Conservation (phyloP, 2,797 vertebrate genomes). For the Oreochromis mossambicus region DNA sequence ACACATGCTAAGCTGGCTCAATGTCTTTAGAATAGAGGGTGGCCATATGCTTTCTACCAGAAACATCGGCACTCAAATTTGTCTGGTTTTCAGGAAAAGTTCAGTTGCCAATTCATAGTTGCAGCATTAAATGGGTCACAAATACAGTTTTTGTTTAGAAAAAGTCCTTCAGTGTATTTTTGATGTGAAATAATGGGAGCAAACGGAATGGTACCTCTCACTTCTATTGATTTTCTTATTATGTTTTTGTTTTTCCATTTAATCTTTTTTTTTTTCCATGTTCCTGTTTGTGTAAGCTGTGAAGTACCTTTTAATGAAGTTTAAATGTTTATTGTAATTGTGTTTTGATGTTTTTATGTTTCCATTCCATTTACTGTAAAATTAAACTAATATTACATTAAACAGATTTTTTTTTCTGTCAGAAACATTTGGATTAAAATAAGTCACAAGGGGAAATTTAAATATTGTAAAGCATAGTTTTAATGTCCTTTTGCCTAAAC, state of each 20-base stretch:
- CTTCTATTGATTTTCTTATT: background rate
- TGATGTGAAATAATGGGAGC: background rate
- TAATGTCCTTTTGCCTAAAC: background rate
- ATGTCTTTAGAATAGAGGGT: background rate
- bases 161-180: background rate
- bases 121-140: background rate
- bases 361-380: background rate
- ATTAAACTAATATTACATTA: background rate
- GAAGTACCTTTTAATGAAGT: background rate
- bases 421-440: background rate
- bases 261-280: background rate
- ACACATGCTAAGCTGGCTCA: background rate
- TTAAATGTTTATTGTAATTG: background rate
- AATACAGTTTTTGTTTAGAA: background rate
- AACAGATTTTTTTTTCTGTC: background rate
- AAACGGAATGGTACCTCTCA: background rate
- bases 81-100: background rate
- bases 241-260: background rate
- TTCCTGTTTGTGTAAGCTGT: background rate
- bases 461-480: background rate
- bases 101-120: background rate
- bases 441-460: background rate
- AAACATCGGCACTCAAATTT: accelerated
- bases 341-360: background rate
- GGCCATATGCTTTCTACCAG: background rate